phyloP scores from a whole-genome alignment of 2,113 vertebrate genomes.

The Salvelinus sp. region DNA sequence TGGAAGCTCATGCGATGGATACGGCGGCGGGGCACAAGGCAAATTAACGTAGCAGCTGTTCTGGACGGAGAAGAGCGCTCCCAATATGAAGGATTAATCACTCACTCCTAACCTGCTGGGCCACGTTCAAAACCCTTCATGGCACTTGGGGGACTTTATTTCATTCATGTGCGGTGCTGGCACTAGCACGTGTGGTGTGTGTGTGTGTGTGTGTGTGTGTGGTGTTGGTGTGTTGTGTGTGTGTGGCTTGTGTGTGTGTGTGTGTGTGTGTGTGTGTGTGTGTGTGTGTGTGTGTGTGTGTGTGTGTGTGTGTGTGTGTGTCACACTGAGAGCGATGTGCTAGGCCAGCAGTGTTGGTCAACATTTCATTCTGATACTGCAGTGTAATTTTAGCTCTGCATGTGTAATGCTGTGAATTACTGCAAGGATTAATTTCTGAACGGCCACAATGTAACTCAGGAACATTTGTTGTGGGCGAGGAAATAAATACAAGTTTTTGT shows the following conservation, averaged over 20 bases:
- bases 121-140: slow-evolving; percentile 75
- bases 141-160: slow-evolving; percentile 70
- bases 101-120: slow-evolving; percentile 75
- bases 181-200: not conserved
- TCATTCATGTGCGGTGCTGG: slow-evolving; percentile 60
- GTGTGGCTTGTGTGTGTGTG: too few species aligned
- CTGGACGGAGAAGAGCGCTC: slow-evolving; percentile 67
- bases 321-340: too few species aligned
- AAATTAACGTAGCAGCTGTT: slow-evolving; percentile 81
- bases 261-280: too few species aligned
- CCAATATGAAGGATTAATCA: slow-evolving; percentile 76
- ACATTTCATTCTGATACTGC: slow-evolving; percentile 62
- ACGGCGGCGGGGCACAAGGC: slow-evolving; percentile 46
- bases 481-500: slow-evolving; percentile 39
- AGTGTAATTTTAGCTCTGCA: slow-evolving; percentile 64
- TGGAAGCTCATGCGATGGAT: slow-evolving; percentile 59
- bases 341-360: slow-evolving; percentile 24
- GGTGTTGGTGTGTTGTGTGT: too few species aligned
- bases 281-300: too few species aligned
- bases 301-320: too few species aligned
- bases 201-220: too few species aligned
- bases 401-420: slow-evolving; percentile 70
- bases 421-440: slow-evolving; percentile 68
- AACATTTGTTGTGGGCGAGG: slow-evolving; percentile 57
- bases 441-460: slow-evolving; percentile 58